Evolutionary conservation across 2,888 invertebrate genomes (phyloP).

Genomic region (Brachyptera risi): DNA sequence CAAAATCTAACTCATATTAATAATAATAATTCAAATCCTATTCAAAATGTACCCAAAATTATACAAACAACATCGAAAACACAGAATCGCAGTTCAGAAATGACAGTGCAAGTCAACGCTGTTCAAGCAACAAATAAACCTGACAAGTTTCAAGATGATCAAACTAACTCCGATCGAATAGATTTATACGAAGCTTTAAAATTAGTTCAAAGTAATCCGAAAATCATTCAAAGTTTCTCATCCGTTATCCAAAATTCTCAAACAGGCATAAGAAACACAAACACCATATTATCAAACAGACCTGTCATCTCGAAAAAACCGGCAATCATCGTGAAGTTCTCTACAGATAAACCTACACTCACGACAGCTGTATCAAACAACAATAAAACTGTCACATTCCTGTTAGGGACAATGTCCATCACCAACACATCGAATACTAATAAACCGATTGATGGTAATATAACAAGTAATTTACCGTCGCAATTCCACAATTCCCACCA

Average conservation of each 20-base stretch:
- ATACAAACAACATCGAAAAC: background rate
- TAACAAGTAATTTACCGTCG: too few species aligned
- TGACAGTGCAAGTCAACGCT: too few species aligned
- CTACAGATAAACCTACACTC: background rate
- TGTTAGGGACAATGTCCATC: too few species aligned
- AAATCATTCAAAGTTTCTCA: conserved; percentile 12
- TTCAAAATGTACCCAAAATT: background rate
- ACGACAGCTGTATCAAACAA: background rate
- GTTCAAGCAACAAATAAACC: too few species aligned
- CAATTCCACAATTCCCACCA: too few species aligned
- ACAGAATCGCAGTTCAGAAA: background rate
- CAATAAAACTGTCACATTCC: background rate
- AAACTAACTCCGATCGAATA: too few species aligned
- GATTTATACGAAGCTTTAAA: background rate
- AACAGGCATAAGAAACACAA: background rate
- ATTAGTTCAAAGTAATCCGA: conserved; percentile 8
- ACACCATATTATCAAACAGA: background rate
- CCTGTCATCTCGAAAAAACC: background rate
- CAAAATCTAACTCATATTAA: background rate
- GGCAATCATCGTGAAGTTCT: background rate
- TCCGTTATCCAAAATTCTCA: conserved; percentile 11
- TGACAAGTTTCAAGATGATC: too few species aligned
- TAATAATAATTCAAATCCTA: background rate
- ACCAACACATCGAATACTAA: too few species aligned
- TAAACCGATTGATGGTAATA: too few species aligned